Evolutionary conservation across 1,140 invertebrate species (phyloP), one percentile per base, ranked within the genome.

Genomic region (Helicorthomorpha holstii): DNA sequence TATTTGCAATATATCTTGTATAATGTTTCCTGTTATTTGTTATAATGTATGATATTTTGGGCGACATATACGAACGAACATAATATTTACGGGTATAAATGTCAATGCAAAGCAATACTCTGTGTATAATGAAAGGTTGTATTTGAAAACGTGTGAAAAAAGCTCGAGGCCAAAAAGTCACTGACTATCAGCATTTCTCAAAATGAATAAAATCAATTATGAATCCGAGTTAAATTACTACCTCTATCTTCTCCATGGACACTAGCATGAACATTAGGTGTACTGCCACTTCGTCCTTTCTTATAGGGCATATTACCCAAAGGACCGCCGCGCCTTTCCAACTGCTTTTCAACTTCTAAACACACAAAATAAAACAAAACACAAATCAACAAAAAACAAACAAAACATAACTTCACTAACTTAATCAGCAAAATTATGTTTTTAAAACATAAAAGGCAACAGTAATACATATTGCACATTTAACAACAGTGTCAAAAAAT

Each of bases 271-370:
- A 79, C 56, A 64, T 78, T 79, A 49, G 75, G 74, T 1, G 75
- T 76, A 61, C 75, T 78, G 53, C 76, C 76, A 50, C 75, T 75
- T 70, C 24, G 76, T 69, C 61, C 76, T 63, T 81, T 81, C 70
- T 82, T 82, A 57, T 77, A 75, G 7, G 76, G 71, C 29, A 41
- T 41, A 38, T 44, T 57, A 27, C 67, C 70, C 64, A 77, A 76
- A 26, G 79, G 77, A 25, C 70, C 67, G 53, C 73, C 69, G 57
- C 77, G 80, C 58, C 62, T 68, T 57, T 88, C 81, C 47, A 89
- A 69, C 65, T 88, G 84, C 64, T 85, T 87, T 69, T 88, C 84
- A 49, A 90, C 85, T 69, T 89, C 85, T 82, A 70, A 51, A 66
- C 63, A 47, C 55, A 26, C 51, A 51, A 54, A 54, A 7, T 7